Conservation (phyloP, 2,113 vertebrate species). For the Machaerirhynchus nigripectus region DNA sequence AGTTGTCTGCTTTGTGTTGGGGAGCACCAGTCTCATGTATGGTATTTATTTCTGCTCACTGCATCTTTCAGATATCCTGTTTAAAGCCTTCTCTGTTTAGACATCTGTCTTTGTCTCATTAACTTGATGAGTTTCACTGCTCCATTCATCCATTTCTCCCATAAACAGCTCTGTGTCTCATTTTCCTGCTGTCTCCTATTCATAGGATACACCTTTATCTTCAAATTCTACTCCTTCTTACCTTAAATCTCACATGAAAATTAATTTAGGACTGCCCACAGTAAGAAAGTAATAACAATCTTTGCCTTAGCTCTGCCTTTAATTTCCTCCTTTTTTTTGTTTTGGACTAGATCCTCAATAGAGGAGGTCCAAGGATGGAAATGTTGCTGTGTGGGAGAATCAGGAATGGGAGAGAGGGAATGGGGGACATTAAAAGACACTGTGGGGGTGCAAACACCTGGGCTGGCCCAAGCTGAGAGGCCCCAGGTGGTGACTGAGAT, state of each 20-base stretch:
- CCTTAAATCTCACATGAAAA: neutral
- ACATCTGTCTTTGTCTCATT: conserved; percentile 8
- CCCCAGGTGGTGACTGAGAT: neutral
- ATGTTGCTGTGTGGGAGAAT: neutral
- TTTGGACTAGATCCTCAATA: neutral
- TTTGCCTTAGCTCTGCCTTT: neutral
- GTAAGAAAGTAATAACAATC: neutral
- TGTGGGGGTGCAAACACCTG: neutral
- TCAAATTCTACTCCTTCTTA: neutral
- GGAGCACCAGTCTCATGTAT: neutral
- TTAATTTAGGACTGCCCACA: neutral
- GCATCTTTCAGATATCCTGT: neutral
- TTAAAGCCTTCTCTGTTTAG: conserved; percentile 4
- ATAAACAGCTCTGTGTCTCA: neutral
- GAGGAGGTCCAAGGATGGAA: neutral
- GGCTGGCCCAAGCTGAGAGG: neutral
- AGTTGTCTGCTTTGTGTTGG: neutral
- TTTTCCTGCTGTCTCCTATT: neutral
- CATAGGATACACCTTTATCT: neutral
- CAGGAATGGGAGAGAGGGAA: neutral
- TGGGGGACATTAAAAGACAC: neutral
- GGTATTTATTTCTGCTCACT: conserved; percentile 1
- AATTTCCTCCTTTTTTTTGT: neutral
- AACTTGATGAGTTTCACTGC: neutral
- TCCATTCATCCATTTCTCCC: neutral